Base-by-base conservation (phyloP, 2,888 invertebrate genomes). In the Scelioninae gen. 2 region DNA sequence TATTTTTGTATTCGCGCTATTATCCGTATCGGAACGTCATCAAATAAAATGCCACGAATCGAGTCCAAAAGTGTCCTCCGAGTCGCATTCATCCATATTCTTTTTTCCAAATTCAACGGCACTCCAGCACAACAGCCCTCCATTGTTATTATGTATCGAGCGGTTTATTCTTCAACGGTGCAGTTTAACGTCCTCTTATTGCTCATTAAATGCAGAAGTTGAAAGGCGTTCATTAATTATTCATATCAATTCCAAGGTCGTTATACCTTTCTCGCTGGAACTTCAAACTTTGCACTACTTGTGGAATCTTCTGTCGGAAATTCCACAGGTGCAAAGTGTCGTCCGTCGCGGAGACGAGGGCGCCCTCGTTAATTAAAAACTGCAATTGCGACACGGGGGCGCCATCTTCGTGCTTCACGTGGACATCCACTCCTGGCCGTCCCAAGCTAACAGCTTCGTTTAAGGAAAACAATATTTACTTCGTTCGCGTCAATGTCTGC, bases 281-380 rank as follows among this genome's bases (percentile, higher is more conserved):
- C 89, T 98, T 97, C 85, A 99, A 92, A 80, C 96, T 95, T 88
- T 98, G 98, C 79, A 97, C 94, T 82, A 98, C 92, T 88, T 96
- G 96, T 70, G 98, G 96, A 78, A 90, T 92, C 88, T 96, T 96
- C 91, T 97, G 94, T 81, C 96, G 90, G 89, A 97, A 95, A 89
- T 95, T 97, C 99, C 99, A 99, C 81, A 98, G 91, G 88, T 99
- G 98, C 71, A 99, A 88, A 82, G 93, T 94, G 88, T 98, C 97
- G 88, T 99, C 98, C 76, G 98, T 97, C 80, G 96, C 95, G 53
- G 97, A 96, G 80, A 99, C 93, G 78, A 99, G 90, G 67, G 96
- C 96, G 64, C 98, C 99, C 89, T 99, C 98, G 89, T 99, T 99
- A 84, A 97, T 90, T 80, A 98, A 90, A 89, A 99, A 99, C 86